A percentile compares a stretch with the other conserved stretches of the same genome.
phyloP scores from a whole-genome alignment of 2,797 vertebrate species.

The Ptychobarbus kaznakovi region DNA sequence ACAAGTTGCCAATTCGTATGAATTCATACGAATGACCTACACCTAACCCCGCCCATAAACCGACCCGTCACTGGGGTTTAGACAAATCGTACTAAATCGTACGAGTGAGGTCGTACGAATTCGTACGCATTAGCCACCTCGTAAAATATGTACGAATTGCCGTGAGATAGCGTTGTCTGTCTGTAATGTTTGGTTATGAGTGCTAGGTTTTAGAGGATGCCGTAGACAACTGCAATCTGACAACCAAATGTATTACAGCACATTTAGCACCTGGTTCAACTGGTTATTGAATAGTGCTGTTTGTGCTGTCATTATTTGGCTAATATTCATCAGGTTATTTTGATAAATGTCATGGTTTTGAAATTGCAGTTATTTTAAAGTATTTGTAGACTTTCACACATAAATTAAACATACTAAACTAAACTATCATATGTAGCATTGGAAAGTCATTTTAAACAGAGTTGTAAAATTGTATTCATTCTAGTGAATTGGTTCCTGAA shows the following conservation, averaged over 20 bases:
- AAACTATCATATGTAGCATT: neutral
- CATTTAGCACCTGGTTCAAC: neutral
- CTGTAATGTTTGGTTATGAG: neutral
- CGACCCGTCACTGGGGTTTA: too few species aligned
- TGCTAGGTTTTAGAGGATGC: neutral
- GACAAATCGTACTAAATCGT: too few species aligned
- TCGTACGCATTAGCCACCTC: too few species aligned
- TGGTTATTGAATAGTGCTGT: neutral
- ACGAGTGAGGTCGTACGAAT: too few species aligned
- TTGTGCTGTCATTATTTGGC: neutral
- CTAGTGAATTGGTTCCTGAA: too few species aligned
- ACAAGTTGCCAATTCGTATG: too few species aligned
- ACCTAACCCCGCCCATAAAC: too few species aligned
- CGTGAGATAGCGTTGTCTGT: neutral
- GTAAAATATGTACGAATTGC: too few species aligned
- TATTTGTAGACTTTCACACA: neutral
- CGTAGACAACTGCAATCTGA: neutral
- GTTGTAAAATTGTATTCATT: neutral
- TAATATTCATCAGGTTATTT: neutral
- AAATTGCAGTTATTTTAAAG: neutral
- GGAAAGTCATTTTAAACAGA: neutral
- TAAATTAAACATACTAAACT: neutral
- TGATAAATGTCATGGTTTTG: neutral
- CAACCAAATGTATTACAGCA: neutral
- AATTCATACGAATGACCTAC: too few species aligned